phyloP scores from a whole-genome alignment of 1,140 invertebrate species.

The Phocides pigmalion region DNA sequence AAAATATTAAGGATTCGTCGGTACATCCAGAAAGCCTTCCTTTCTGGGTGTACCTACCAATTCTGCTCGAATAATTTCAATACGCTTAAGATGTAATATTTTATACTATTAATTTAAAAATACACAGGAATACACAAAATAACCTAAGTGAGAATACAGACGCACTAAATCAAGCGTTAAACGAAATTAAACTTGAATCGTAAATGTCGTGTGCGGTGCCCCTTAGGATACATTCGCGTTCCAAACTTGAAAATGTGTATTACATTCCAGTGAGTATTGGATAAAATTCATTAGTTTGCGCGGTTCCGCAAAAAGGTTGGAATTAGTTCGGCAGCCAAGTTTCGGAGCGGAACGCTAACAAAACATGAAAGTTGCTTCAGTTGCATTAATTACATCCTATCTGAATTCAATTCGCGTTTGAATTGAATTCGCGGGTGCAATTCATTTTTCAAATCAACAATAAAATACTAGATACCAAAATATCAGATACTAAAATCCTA shows the following conservation, averaged over 20 bases:
- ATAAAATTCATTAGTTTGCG: constrained; percentile 18
- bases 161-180: no score
- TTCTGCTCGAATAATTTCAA: no score
- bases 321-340: constrained; percentile 7
- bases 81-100: no score
- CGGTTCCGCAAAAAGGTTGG: constrained; percentile 5
- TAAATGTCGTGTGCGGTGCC: background rate
- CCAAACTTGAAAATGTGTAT: constrained; percentile 1
- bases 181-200: no score
- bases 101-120: no score
- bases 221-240: background rate
- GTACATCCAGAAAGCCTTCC: no score
- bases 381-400: constrained; percentile 7
- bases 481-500: no score
- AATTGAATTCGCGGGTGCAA: background rate
- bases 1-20: no score
- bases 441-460: background rate
- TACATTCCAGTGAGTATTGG: constrained; percentile 13
- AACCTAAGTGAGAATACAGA: no score
- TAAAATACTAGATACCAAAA: no score
- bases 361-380: constrained; percentile 10
- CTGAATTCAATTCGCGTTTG: constrained; percentile 1
- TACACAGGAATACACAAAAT: no score
- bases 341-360: background rate
- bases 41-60: no score